Conservation (phyloP, 2,888 invertebrate species). For the Drosophila setosimentum region DNA sequence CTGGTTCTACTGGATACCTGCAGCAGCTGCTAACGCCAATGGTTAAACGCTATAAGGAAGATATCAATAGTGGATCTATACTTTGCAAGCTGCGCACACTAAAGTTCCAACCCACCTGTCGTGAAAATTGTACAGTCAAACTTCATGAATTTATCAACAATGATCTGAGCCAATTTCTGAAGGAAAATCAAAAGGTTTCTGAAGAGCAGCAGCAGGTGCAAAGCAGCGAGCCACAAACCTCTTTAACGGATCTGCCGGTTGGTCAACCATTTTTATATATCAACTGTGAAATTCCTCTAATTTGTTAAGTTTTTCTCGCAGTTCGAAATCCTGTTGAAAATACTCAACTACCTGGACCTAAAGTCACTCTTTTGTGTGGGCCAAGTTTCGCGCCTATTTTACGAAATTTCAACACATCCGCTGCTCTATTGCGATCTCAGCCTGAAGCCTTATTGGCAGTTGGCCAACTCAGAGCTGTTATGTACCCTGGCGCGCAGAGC, state of each 20-base stretch:
- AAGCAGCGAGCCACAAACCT: constrained; percentile 25
- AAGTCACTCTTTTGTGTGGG: constrained; percentile 91
- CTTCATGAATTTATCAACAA: constrained; percentile 83
- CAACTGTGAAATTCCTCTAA: constrained; percentile 19
- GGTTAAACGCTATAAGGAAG: constrained; percentile 3
- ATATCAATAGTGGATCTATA: constrained; percentile 78
- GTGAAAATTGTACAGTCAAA: constrained; percentile 77
- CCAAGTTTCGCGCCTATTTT: constrained; percentile 90
- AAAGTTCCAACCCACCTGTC: constrained; percentile 81
- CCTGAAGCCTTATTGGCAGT: constrained; percentile 93
- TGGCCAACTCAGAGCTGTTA: constrained; percentile 88
- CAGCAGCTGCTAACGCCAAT: constrained; percentile 65
- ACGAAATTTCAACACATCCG: constrained; percentile 90
- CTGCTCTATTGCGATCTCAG: constrained; percentile 92
- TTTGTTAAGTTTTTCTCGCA: constrained; percentile 85
- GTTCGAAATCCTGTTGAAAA: constrained; percentile 93
- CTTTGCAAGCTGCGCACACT: constrained; percentile 83
- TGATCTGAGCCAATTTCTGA: constrained; percentile 83
- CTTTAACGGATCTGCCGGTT: constrained; percentile 85
- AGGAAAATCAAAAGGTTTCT: constrained; percentile 48
- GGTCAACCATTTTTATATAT: constrained; percentile 26
- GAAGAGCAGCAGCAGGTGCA: constrained; percentile 20
- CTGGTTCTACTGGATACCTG: constrained; percentile 74
- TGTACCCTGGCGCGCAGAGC: constrained; percentile 87
- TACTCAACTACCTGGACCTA: constrained; percentile 93